Percentiles rank a stretch among this genome's conserved stretches.
These are phyloP conservation scores for Panopea generosa DNA, from an alignment of 2,888 invertebrate species.

Conservation along the genomic window DNA sequence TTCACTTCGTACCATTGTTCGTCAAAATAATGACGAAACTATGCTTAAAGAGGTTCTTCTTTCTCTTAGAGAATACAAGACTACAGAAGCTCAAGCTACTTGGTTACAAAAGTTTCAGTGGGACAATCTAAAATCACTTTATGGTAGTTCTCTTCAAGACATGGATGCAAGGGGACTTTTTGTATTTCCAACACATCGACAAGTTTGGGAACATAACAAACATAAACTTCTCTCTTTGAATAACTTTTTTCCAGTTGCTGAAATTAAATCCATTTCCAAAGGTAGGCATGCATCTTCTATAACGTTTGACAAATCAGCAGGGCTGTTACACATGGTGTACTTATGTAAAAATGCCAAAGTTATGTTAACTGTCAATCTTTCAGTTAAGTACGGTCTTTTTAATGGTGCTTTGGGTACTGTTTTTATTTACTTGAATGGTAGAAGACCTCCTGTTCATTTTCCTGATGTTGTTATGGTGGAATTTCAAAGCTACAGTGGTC, in stretches of 20 bases:
- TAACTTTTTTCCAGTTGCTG: constrained; percentile 36
- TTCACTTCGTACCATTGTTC: constrained; percentile 13
- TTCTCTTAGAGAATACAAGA: constrained; percentile 9
- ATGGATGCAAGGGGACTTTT: constrained; percentile 18
- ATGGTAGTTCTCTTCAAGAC: constrained; percentile 7
- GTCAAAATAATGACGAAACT: constrained; percentile 18
- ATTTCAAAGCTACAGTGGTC: constrained; percentile 43
- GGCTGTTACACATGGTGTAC: constrained; percentile 27
- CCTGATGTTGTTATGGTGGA: constrained; percentile 62
- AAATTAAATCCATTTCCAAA: constrained; percentile 22
- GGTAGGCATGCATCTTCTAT: background rate
- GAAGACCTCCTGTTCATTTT: constrained; percentile 24
- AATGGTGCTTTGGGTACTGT: constrained; percentile 56
- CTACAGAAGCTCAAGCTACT: constrained; percentile 11
- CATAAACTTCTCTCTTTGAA: constrained; percentile 19
- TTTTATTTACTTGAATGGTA: constrained; percentile 44
- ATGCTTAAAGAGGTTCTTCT: background rate
- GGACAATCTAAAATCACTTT: background rate
- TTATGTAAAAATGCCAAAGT: constrained; percentile 47
- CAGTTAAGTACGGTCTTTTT: constrained; percentile 47
- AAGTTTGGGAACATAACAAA: constrained; percentile 55
- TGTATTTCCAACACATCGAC: constrained; percentile 35
- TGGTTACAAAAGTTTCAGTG: constrained; percentile 39
- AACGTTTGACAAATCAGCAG: constrained; percentile 52
- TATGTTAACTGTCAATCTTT: constrained; percentile 51